Evolutionary conservation across 2,113 vertebrate genomes (phyloP), one percentile per base, ranked within the genome.

Genomic region (Sakesphorus luctuosus): DNA sequence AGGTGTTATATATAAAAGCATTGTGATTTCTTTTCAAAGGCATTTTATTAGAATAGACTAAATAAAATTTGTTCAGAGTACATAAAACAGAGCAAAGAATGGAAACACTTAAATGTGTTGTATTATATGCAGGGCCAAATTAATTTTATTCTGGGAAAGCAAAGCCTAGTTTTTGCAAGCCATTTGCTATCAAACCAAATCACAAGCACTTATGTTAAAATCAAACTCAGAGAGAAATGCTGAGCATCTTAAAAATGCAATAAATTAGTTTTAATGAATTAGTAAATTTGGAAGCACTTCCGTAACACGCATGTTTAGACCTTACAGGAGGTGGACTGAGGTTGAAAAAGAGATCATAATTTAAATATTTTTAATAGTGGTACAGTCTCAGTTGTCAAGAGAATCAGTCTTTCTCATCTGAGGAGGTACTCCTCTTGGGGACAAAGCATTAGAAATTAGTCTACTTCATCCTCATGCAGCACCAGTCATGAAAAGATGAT

Each of bases 81-180:
- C 15, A 28, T 65, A 52, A 67, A 59, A 4, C 35, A 78, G 81
- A 92, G 44, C 46, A 47, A 56, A 47, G 35, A 65, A 88, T 0
- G 3, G 53, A 93, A 96, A 47, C 50, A 88, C 65, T 93, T 93
- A 72, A 33, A 49, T 55, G 17, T 59, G 15, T 71, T 91, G 77
- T 77, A 40, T 15, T 56, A 33, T 55, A 46, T 3, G 71, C 7
- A 47, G 23, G 18, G 36, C 25, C 58, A 92, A 74, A 77, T 73
- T 72, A 59, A 73, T 91, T 96, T 79, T 83, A 63, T 35, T 69
- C 65, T 44, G 63, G 29, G 74, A 87, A 96, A 50, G n/a, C 61
- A 91, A 71, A 91, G 36, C 21, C 68, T 90, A 40, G 43, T 59
- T 83, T 86, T 68, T 90, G 28, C 89, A 82, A 90, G 55, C 29